phyloP scores from a whole-genome alignment of 2,888 invertebrate species.

The Galerucella nymphaeae region DNA sequence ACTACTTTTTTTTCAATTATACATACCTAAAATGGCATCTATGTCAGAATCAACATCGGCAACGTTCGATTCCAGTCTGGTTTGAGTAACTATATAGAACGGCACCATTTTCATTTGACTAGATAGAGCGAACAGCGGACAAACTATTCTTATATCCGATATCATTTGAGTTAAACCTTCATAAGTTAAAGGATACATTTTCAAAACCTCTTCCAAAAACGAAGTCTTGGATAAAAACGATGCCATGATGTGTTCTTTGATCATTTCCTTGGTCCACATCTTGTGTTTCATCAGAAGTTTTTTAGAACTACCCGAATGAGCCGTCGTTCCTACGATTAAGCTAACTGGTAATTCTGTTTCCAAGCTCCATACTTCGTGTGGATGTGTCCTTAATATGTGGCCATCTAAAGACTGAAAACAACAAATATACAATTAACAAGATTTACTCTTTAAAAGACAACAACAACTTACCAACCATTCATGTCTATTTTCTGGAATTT shows the following conservation, averaged over 20 bases:
- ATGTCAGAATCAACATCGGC: conserved; percentile 71
- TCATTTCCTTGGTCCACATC: conserved; percentile 75
- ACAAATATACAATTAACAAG: not conserved
- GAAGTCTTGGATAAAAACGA: conserved; percentile 74
- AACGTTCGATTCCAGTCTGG: conserved; percentile 65
- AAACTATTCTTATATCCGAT: conserved; percentile 82
- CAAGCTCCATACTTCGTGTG: conserved; percentile 72
- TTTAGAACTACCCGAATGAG: conserved; percentile 77
- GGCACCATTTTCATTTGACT: conserved; percentile 73
- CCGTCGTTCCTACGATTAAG: conserved; percentile 79
- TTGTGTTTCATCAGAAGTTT: conserved; percentile 71
- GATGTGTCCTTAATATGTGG: conserved; percentile 73
- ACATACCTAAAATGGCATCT: conserved; percentile 80
- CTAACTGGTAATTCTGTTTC: conserved; percentile 64
- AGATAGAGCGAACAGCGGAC: conserved; percentile 79
- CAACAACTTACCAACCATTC: conserved; percentile 73
- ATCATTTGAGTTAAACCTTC: conserved; percentile 78
- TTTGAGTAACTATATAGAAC: conserved; percentile 80
- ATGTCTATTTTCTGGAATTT: conserved; percentile 70
- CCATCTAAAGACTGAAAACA: conserved; percentile 71
- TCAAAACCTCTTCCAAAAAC: conserved; percentile 72
- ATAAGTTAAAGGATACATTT: conserved; percentile 74
- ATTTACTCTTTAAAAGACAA: not conserved
- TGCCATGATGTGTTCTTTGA: conserved; percentile 73
- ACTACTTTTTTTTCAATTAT: conserved; percentile 46